These are phyloP conservation scores for Lissonota sp. DNA, from an alignment of 2,888 invertebrate species.

Conservation along the genomic window DNA sequence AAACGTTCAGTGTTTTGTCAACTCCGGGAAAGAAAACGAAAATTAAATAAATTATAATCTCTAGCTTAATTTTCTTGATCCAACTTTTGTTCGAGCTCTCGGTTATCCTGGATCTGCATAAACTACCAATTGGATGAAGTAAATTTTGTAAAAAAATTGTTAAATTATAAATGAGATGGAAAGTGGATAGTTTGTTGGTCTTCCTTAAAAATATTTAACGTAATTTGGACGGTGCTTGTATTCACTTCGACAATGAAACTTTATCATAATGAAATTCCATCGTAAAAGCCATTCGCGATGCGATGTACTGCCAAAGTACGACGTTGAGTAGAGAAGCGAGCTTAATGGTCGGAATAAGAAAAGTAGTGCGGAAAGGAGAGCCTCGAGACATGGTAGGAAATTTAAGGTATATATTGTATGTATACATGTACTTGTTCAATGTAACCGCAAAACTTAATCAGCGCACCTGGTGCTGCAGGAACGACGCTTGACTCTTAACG, in stretches of 20 bases:
- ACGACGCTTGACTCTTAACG: constrained; percentile 54
- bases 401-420: background rate
- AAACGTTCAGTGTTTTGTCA: too few species aligned
- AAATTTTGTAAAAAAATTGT: background rate
- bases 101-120: too few species aligned
- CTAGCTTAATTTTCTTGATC: too few species aligned
- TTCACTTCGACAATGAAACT: constrained; percentile 4
- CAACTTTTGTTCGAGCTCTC: too few species aligned
- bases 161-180: background rate
- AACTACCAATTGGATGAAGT: too few species aligned
- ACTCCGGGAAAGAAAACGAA: too few species aligned
- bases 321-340: background rate
- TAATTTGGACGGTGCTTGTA: background rate
- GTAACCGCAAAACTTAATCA: constrained; percentile 57
- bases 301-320: background rate
- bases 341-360: constrained; percentile 17
- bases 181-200: background rate
- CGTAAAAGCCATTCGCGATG: constrained; percentile 6
- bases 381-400: background rate
- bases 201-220: background rate
- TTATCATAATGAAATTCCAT: constrained; percentile 45
- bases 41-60: too few species aligned
- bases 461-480: constrained; percentile 35
- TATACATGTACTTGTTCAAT: constrained; percentile 2
- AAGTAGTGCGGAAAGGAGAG: constrained; percentile 3